These are phyloP conservation scores for Morelia viridis DNA, from an alignment of 2,797 vertebrate genomes.

Conservation along the genomic window DNA sequence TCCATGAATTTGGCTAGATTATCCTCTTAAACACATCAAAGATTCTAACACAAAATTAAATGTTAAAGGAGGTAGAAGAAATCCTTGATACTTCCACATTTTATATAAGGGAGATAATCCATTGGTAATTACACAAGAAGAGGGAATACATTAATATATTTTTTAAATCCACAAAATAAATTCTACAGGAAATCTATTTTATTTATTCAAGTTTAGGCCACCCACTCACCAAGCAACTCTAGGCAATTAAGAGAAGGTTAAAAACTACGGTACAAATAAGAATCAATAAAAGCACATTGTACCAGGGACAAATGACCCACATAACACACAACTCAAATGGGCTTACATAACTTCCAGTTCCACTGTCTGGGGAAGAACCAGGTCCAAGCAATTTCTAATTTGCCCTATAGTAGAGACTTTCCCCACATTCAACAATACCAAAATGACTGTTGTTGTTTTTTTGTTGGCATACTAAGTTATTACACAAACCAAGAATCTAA, in stretches of 20 bases:
- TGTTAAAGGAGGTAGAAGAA: not conserved
- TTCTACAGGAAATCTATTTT: not conserved
- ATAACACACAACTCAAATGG: not conserved
- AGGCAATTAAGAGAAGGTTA: not conserved
- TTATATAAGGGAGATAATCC: not conserved
- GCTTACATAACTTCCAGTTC: not conserved
- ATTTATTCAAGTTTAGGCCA: not conserved
- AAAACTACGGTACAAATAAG: not conserved
- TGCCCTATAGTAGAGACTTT: not conserved
- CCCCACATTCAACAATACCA: not conserved
- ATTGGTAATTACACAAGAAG: not conserved
- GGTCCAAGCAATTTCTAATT: not conserved
- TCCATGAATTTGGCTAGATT: not conserved
- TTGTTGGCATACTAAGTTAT: no score
- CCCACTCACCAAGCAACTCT: not conserved
- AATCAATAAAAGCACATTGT: not conserved
- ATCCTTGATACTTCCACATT: not conserved
- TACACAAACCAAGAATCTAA: not conserved
- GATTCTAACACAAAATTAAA: not conserved
- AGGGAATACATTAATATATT: not conserved
- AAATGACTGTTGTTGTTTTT: not conserved
- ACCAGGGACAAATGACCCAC: not conserved
- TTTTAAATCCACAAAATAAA: not conserved
- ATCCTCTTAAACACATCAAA: not conserved
- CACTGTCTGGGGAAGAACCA: not conserved